phyloP scores from a whole-genome alignment of 1,140 invertebrate species.

The Goniozus legneri region DNA sequence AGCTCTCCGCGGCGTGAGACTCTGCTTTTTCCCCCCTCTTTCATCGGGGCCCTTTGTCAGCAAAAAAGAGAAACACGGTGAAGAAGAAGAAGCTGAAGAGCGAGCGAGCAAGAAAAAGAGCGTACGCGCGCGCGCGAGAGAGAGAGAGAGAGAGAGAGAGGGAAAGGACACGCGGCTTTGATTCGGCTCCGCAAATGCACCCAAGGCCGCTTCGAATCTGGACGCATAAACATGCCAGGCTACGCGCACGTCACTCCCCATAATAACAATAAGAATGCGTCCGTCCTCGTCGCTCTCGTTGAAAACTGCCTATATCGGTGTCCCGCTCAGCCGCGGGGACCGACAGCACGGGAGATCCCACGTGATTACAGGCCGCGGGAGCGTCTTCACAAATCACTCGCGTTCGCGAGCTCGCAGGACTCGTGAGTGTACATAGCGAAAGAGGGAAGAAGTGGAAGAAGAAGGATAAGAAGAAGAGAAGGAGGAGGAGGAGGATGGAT shows the following conservation, averaged over 20 bases:
- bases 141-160: neutral
- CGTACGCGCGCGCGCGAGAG: neutral
- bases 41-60: neutral
- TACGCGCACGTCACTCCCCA: conserved; percentile 46
- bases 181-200: conserved; percentile 32
- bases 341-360: conserved; percentile 41
- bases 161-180: conserved; percentile 21
- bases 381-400: conserved; percentile 55
- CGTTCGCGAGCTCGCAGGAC: no score
- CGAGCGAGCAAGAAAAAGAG: neutral
- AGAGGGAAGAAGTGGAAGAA: no score
- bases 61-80: neutral
- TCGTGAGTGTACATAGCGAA: no score
- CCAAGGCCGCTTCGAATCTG: conserved; percentile 48
- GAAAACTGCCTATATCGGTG: conserved; percentile 20
- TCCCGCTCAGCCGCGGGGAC: conserved; percentile 25
- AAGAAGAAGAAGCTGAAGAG: neutral
- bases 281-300: conserved; percentile 20
- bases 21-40: no score
- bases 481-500: no score
- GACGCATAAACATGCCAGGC: conserved; percentile 48
- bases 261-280: conserved; percentile 50
- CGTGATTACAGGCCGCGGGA: conserved; percentile 52
- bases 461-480: no score
- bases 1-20: no score